Evolutionary conservation across 2,797 vertebrate species (phyloP).

Genomic region (Periophthalmus magnuspinnatus): DNA sequence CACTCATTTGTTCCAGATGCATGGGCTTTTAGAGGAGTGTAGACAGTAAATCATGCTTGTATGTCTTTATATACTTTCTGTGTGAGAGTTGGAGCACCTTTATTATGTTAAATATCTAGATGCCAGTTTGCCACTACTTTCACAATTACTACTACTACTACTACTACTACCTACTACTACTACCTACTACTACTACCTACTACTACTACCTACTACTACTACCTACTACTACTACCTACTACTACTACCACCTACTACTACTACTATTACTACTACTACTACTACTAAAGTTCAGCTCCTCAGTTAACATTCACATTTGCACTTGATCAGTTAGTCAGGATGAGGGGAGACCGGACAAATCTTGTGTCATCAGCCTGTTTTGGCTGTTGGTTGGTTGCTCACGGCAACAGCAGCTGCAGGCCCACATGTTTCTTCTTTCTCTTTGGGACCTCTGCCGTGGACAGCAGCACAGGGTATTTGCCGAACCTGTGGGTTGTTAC

Average conservation of each 20-base stretch:
- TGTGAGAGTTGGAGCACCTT: conserved; percentile 30
- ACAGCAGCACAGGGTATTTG: conserved; percentile 62
- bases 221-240: not conserved
- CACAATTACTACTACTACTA: not conserved
- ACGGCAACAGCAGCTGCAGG: conserved; percentile 40
- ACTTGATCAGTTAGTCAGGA: conserved; percentile 46
- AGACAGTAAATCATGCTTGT: conserved; percentile 61
- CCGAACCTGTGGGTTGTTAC: conserved; percentile 70
- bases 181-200: not conserved
- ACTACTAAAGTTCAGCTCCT: too few relatives aligned
- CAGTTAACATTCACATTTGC: conserved; percentile 56
- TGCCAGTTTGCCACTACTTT: not conserved
- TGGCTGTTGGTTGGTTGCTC: conserved; percentile 73
- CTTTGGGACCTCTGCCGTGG: conserved; percentile 29
- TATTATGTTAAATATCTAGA: conserved; percentile 5
- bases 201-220: not conserved
- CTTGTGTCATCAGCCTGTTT: conserved; percentile 64
- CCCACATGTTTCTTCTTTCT: conserved; percentile 30
- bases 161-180: too few relatives aligned
- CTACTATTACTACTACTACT: not conserved
- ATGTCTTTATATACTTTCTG: conserved; percentile 10
- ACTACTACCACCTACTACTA: not conserved
- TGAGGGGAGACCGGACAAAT: conserved; percentile 44
- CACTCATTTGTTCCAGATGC: conserved; percentile 71
- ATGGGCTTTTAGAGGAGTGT: conserved; percentile 46